Conservation (phyloP, 2,113 vertebrate genomes). For the Notothenia coriiceps region DNA sequence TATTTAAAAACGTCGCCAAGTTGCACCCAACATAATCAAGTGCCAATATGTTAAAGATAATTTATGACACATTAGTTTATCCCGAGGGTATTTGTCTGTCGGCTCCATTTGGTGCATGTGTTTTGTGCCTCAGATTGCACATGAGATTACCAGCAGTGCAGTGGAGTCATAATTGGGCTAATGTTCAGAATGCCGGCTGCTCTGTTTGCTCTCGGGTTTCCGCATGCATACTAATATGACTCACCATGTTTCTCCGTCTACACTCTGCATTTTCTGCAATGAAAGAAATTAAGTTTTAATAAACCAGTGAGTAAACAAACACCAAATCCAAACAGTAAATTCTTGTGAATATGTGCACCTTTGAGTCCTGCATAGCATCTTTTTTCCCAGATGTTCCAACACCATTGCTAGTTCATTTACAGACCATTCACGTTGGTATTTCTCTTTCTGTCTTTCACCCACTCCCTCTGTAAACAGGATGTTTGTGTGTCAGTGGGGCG, state of each 20-base stretch:
- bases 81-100: background rate
- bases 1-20: background rate
- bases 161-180: conserved; percentile 32
- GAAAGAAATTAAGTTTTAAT: background rate
- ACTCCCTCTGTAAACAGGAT: conserved; percentile 82
- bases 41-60: no score
- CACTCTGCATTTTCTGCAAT: background rate
- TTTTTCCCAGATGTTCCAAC: background rate
- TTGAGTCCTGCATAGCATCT: background rate
- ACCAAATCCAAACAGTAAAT: background rate
- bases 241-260: background rate
- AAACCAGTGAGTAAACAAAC: background rate
- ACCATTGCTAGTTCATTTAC: conserved; percentile 5
- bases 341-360: background rate
- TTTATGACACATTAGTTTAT: background rate
- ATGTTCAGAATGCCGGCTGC: conserved; percentile 34
- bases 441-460: conserved; percentile 33
- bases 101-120: background rate
- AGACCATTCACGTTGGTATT: conserved; percentile 9
- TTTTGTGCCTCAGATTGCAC: background rate
- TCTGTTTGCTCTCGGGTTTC: conserved; percentile 22
- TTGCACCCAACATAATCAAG: background rate
- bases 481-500: conserved; percentile 78
- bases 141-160: background rate
- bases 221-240: conserved; percentile 27